Base-by-base conservation (phyloP, 2,888 invertebrate species). In the Asteroscopus sphinx region DNA sequence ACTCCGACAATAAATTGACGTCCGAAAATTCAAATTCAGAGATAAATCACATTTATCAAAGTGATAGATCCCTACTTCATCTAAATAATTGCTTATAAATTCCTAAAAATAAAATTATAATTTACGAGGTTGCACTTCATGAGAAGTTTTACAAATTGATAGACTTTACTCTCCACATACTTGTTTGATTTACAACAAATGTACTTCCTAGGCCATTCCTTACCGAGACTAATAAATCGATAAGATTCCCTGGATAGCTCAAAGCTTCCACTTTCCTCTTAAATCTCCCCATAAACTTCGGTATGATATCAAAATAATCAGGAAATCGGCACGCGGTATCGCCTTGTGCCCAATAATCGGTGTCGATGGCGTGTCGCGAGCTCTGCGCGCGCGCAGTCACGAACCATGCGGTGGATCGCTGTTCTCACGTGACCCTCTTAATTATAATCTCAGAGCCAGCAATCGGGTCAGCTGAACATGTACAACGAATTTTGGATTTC, bases 361-460 rank as follows among this genome's bases (percentile, higher is more conserved):
- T 55, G 64, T 53, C 86, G 88, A 87, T 93, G 85, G 91, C 93
- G 91, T 93, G 93, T 91, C 89, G 84, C 84, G 79, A 77, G 69
- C 70, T 32, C 37, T 52, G 63, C 57, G 80, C 85, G 81, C 78
- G 86, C 83, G 78, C 83, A 83, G 88, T 92, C 92, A 92, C 92
- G 92, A 91, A 88, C 80, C 76, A 78, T 77, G 80, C 66, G 66
- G 69, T 64, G 74, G 69, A 71, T 72, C 79, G 78, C 81, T 76
- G 80, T 87, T 88, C 88, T 89, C 88, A 88, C 89, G 85, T 89
- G 87, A 89, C 87, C 87, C 81, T 87, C 84, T 89, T 90, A 89
- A 89, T 90, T 90, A 87, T 87, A 84, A 88, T 85, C 85, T 83
- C 71, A 73, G 46, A 75, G 80, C 80, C 74, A 61, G 58, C 82